A percentile compares a stretch with the other conserved stretches of the same genome.
phyloP scores from a whole-genome alignment of 2,888 invertebrate genomes.

The Dorcus hopei region DNA sequence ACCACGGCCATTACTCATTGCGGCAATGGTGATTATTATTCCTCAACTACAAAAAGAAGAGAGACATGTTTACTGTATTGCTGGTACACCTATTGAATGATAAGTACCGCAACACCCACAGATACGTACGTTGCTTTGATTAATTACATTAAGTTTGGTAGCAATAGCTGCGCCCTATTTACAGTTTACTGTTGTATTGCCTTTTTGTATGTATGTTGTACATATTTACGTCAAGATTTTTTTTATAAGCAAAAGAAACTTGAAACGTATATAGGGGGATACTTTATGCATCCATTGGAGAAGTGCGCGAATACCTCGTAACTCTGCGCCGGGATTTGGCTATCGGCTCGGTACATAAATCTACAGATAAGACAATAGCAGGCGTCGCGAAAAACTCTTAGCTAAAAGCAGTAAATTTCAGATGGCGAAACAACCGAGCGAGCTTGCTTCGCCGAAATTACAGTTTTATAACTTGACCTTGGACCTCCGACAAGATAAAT shows the following conservation, averaged over 20 bases:
- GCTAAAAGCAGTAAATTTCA: slow-evolving; percentile 4
- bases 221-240: not conserved
- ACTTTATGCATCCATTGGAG: not conserved
- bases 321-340: slow-evolving; percentile 23
- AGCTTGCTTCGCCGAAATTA: not conserved
- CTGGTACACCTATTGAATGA: not conserved
- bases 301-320: slow-evolving; percentile 21
- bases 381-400: slow-evolving; percentile 20
- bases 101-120: no score
- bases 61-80: not conserved
- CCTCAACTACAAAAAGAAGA: not conserved
- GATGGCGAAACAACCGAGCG: not conserved
- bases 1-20: not conserved
- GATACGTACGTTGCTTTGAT: no score
- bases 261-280: no score
- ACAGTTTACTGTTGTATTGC: no score
- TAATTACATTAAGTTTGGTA: no score
- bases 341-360: slow-evolving; percentile 23
- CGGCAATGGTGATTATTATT: not conserved
- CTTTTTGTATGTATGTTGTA: no score
- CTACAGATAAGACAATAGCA: slow-evolving; percentile 20
- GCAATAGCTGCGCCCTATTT: no score
- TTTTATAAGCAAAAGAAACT: not conserved
- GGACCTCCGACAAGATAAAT: not conserved
- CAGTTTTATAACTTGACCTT: slow-evolving; percentile 1